Percentiles rank a stretch among this genome's conserved stretches.
phyloP scores from a whole-genome alignment of 2,797 vertebrate genomes.

The Amazona finschi region DNA sequence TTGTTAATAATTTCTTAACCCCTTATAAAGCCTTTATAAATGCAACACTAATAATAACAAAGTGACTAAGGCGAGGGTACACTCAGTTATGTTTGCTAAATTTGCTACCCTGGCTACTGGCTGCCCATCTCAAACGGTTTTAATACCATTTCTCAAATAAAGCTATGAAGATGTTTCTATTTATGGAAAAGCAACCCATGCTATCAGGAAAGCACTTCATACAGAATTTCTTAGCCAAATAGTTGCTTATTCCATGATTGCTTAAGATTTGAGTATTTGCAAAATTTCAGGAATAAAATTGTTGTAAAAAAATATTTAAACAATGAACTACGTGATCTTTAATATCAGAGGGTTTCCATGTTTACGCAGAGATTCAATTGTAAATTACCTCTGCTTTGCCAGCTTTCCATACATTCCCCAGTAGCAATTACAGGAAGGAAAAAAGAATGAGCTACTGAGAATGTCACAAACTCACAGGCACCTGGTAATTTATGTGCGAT shows the following conservation, averaged over 20 bases:
- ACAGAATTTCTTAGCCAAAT: not conserved
- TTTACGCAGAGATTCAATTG: not conserved
- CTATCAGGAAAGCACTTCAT: not conserved
- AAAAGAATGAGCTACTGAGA: not conserved
- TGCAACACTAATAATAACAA: not conserved
- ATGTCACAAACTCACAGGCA: not conserved
- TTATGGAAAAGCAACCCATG: not conserved
- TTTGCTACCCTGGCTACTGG: not conserved
- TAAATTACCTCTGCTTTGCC: not conserved
- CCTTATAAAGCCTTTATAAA: not conserved
- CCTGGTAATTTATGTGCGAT: conserved; percentile 16
- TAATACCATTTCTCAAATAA: not conserved
- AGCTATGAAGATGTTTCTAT: not conserved
- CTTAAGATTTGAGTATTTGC: not conserved
- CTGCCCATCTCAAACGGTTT: not conserved
- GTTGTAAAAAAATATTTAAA: not conserved
- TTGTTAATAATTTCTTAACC: not conserved
- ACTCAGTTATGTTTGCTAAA: not conserved
- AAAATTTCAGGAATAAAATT: not conserved
- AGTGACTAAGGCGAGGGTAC: not conserved
- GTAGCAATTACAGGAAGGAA: not conserved
- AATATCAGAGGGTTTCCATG: not conserved
- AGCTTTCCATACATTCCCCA: not conserved
- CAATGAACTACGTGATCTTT: not conserved
- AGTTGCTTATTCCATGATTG: not conserved